Evolutionary conservation across 2,888 invertebrate genomes (phyloP).

Genomic region (Danaus chrysippus): DNA sequence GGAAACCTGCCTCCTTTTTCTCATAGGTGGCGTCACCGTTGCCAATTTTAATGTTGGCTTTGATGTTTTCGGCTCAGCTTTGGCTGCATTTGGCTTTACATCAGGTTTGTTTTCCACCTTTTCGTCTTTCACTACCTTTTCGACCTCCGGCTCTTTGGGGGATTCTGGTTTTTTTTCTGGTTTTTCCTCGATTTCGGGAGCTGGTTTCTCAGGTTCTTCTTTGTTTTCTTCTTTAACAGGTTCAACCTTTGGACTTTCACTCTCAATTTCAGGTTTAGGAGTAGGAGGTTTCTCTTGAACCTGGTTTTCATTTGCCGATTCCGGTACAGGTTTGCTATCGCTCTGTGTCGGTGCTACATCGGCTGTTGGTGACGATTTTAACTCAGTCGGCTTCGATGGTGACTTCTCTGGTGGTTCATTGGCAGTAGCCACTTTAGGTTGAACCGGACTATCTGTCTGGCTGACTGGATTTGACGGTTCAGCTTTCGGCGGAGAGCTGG

Average conservation of each 20-base stretch:
- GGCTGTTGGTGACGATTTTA: conserved; percentile 59
- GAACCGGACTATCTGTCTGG: conserved; percentile 50
- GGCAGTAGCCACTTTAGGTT: conserved; percentile 62
- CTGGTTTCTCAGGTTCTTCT: conserved; percentile 47
- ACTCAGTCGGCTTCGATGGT: conserved; percentile 61
- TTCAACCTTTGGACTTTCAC: conserved; percentile 50
- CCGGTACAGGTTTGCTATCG: conserved; percentile 63
- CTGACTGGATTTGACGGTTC: conserved; percentile 48
- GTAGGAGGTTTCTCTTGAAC: conserved; percentile 50
- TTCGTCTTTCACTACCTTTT: conserved; percentile 44
- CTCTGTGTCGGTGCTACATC: conserved; percentile 66
- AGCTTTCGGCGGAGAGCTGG: conserved; percentile 57
- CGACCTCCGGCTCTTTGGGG: conserved; percentile 51
- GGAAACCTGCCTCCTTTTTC: conserved; percentile 75
- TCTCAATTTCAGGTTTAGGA: conserved; percentile 44
- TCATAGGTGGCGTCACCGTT: conserved; percentile 77
- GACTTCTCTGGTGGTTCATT: conserved; percentile 65
- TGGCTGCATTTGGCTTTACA: conserved; percentile 42
- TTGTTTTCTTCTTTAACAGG: conserved; percentile 53
- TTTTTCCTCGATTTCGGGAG: conserved; percentile 42
- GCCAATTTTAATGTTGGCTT: conserved; percentile 76
- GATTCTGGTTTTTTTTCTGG: conserved; percentile 42
- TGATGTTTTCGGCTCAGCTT: conserved; percentile 57
- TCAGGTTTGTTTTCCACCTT: conserved; percentile 46
- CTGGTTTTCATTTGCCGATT: conserved; percentile 62